A percentile compares a stretch with the other conserved stretches of the same genome.
Conservation (phyloP, 2,113 vertebrate species). For the Poeciliopsis retropinna region DNA sequence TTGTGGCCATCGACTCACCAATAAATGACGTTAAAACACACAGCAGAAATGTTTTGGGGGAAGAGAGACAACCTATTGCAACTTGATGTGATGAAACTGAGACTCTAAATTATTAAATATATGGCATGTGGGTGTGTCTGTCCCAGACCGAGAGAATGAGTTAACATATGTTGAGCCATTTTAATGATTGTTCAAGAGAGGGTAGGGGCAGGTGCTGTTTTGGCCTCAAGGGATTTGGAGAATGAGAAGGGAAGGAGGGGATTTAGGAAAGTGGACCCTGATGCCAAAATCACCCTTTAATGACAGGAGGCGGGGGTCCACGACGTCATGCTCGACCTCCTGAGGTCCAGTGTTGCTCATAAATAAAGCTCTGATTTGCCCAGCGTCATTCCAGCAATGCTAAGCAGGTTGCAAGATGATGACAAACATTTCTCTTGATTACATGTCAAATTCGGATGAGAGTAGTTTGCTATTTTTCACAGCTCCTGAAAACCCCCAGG, state of each 20-base stretch:
- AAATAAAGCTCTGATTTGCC: slow-evolving; percentile 78
- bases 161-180: slow-evolving; percentile 72
- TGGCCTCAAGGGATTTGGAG: slow-evolving; percentile 48
- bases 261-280: slow-evolving; percentile 24
- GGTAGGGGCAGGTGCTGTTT: slow-evolving; percentile 76
- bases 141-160: slow-evolving; percentile 54
- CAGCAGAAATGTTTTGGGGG: background rate
- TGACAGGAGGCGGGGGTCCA: slow-evolving; percentile 57
- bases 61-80: slow-evolving; percentile 6
- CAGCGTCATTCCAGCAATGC: slow-evolving; percentile 47
- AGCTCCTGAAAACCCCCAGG: background rate
- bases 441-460: slow-evolving; percentile 22
- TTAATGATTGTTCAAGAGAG: slow-evolving; percentile 63
- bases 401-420: slow-evolving; percentile 24
- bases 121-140: slow-evolving; percentile 42
- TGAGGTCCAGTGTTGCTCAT: slow-evolving; percentile 65
- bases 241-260: slow-evolving; percentile 30
- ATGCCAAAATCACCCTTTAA: slow-evolving; percentile 80
- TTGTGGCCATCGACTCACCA: slow-evolving; percentile 48
- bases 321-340: slow-evolving; percentile 52
- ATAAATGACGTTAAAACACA: slow-evolving; percentile 9
- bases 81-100: slow-evolving; percentile 15
- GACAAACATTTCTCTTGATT: slow-evolving; percentile 17
- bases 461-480: background rate
- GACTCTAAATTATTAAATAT: slow-evolving; percentile 27